Base-by-base conservation (phyloP, 2,797 vertebrate genomes). In the Syndactyla subalaris region DNA sequence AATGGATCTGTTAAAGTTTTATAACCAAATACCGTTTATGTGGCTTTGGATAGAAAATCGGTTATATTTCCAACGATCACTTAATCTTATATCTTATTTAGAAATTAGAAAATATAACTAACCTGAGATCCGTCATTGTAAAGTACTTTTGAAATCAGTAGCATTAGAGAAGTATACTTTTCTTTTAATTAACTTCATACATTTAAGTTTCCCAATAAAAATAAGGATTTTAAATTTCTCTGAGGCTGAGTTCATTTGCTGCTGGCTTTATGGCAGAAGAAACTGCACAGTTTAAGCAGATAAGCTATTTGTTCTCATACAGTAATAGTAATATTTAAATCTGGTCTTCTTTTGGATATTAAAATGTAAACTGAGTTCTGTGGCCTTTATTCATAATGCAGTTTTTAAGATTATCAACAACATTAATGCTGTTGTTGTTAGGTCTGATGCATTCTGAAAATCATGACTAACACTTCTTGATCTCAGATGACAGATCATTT, bases 1-100 rank as follows among this genome's bases (percentile, higher is more conserved):
- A 98, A 96, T 97, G 95, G 96, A 95, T 93, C 96, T 98, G 98
- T 99, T 98, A 98, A 98, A 99, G 97, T 99, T 99, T 99, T 98
- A 98, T 98, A 98, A 98, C 97, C 97, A 98, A 98, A 98, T 98
- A 96, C 84, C 97, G 95, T 98, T 98, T 98, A 98, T 97, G 95
- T 63, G 92, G 72, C 52, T 80, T 87, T 92, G 86, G 93, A 61
- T 92, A 92, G 79, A 96, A 96, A 97, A 97, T 92, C 30, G 2
- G 58, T 97, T 97, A 63, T 86, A 88, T 96, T 97, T 96, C 43
- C 78, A 49, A 66, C 55, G 80, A 97, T 95, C 75, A 89, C 91
- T 98, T 97, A 81, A 96, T 97, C 81, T 96, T 94, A 27, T 78
- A 52, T 92, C 55, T 92, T 96, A 88, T 93, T 95, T 93, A 96